Evolutionary conservation across 2,113 vertebrate species (phyloP).

Genomic region (Crocuta crocuta): DNA sequence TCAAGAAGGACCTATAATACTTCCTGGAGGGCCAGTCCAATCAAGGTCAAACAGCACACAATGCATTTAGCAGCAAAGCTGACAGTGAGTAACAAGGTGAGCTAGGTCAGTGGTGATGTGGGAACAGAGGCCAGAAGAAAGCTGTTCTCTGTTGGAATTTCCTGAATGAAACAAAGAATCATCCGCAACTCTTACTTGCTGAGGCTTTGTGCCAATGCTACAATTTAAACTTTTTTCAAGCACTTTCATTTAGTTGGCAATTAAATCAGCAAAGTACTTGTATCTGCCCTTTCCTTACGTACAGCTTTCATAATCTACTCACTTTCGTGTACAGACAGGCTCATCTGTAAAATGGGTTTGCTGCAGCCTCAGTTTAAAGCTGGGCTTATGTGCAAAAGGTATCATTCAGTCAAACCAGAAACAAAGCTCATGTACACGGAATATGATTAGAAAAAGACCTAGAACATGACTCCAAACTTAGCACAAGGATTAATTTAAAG

Average conservation of each 20-base stretch:
- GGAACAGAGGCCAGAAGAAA: neutral
- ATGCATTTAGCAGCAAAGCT: neutral
- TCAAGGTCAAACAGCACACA: neutral
- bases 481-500: neutral
- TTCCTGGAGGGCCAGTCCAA: neutral
- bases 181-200: neutral
- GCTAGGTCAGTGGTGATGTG: neutral
- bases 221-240: constrained; percentile 44
- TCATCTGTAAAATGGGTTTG: constrained; percentile 46
- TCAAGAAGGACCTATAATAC: neutral
- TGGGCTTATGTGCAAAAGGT: neutral
- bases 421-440: neutral
- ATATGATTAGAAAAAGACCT: neutral
- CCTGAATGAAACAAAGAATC: constrained; percentile 52
- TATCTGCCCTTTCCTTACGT: constrained; percentile 8
- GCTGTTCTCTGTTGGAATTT: constrained; percentile 43
- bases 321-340: neutral
- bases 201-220: constrained; percentile 1
- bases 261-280: neutral
- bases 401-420: neutral
- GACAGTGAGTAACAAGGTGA: neutral
- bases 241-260: constrained; percentile 50
- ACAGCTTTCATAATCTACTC: constrained; percentile 9
- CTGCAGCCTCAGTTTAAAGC: neutral
- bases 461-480: neutral